Evolutionary conservation across 2,797 vertebrate species (phyloP).

Genomic region (Coracias cyanogaster): DNA sequence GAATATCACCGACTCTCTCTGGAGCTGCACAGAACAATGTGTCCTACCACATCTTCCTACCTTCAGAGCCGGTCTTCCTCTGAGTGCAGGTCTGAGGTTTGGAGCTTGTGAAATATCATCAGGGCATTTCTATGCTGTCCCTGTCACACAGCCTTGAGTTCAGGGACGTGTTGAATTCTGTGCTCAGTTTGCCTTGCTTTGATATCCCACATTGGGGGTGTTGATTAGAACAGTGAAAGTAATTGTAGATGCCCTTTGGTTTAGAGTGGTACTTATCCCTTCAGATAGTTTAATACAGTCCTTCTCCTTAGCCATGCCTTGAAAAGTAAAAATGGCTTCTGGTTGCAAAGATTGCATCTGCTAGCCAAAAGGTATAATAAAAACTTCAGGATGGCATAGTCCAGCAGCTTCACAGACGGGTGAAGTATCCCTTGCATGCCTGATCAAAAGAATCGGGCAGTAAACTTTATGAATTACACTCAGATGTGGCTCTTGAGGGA

Average conservation of each 20-base stretch:
- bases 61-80: conserved; percentile 9
- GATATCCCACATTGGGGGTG: background rate
- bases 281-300: background rate
- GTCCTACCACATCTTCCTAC: background rate
- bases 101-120: conserved; percentile 32
- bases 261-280: background rate
- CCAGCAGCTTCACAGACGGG: background rate
- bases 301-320: background rate
- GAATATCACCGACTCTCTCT: background rate
- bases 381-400: background rate
- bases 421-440: background rate
- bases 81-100: background rate
- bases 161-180: background rate
- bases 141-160: conserved; percentile 40
- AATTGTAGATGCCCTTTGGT: conserved; percentile 13
- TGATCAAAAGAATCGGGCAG: background rate
- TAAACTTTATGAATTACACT: background rate
- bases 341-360: background rate
- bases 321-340: background rate
- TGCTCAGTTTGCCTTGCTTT: conserved; percentile 1
- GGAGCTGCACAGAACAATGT: background rate
- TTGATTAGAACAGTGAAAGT: conserved; percentile 13
- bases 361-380: background rate
- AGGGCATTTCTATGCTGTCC: background rate
- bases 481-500: background rate